Conservation (phyloP, 2,888 invertebrate genomes). For the Cryptosula pallasiana region DNA sequence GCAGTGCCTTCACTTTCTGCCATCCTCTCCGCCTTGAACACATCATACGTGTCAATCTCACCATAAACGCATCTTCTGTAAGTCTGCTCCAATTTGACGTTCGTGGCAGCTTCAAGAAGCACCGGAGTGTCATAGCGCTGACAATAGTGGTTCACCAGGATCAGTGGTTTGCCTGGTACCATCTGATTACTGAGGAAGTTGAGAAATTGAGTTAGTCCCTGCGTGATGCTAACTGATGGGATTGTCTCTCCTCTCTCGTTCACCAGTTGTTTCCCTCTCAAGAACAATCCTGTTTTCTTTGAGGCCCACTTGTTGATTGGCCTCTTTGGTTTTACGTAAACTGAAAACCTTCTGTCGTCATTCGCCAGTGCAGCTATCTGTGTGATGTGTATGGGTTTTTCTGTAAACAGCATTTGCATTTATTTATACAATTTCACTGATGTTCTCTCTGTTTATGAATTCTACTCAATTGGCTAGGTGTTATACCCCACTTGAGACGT, state of each 20-base stretch:
- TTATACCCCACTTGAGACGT: no score
- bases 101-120: neutral
- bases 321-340: neutral
- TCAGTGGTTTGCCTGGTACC: neutral
- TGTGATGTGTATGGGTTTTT: neutral
- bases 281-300: neutral
- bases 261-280: neutral
- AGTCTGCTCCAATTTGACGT: neutral
- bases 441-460: no score
- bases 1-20: no score
- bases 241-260: neutral
- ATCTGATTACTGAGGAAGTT: neutral
- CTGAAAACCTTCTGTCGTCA: neutral
- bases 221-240: neutral
- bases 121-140: neutral
- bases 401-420: no score
- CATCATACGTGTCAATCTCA: neutral
- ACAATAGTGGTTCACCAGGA: neutral
- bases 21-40: neutral
- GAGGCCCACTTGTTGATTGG: neutral
- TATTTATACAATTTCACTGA: no score
- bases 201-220: neutral
- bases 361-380: neutral
- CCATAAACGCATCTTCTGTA: neutral
- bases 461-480: no score